Evolutionary conservation across 2,797 vertebrate species (phyloP), one percentile per base, ranked within the genome.

Genomic region (Arremon aurantiirostris): DNA sequence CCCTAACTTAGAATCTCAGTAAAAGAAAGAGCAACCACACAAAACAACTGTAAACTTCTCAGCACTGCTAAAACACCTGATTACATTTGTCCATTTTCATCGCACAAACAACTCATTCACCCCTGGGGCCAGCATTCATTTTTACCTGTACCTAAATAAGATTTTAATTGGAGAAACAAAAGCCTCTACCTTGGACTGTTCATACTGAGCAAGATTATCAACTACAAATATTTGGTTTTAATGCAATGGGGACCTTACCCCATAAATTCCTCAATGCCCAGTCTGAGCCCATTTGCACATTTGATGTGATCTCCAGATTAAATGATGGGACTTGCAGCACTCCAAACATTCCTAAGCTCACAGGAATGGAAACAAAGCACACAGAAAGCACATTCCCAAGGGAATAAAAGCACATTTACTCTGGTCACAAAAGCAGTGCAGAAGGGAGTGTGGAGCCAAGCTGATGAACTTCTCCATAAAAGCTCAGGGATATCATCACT

Each of bases 131-230:
- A 56, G 56, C 21, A 47, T 59, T 93, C 44, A 63, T 71, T 91
- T 92, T 91, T 81, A 83, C 39, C 64, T 35, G 28, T 35, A 75
- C 22, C 37, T 52, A 91, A 85, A 64, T 17, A 85, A 82, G 79
- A 82, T 23, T 80, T 87, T 49, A 78, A 83, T 63, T 73, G 49
- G 32, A 86, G 42, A 86, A 75, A 60, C 53, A 86, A 85, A 81
- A 64, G 14, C 27, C 37, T 46, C 34, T 78, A 14, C n/a, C 49
- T 57, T 22, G 17, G 15, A 19, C 13, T 64, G 10, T 14, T 86
- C 23, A 46, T 30, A 19, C 42, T 68, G 16, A 35, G 41, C 19
- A 72, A 80, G 27, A 42, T 42, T 50, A 84, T 39, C 35, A 77
- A 30, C 35, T 18, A 42, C 41, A 42, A 42, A 42, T 22, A 22